phyloP scores from a whole-genome alignment of 2,797 vertebrate genomes.

The Merluccius polli region DNA sequence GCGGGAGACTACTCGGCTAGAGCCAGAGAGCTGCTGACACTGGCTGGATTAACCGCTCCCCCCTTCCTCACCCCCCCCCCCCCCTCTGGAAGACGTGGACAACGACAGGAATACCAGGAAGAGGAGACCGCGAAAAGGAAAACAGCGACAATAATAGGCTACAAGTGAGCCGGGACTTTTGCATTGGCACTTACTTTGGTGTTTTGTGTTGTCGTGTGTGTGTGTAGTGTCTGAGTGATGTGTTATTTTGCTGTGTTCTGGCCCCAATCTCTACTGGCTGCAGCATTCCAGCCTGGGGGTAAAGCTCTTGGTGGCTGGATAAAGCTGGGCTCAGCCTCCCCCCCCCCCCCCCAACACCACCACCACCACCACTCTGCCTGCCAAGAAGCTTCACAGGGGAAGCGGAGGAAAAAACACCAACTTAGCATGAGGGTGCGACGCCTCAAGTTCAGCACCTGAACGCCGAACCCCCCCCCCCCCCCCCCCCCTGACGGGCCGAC shows the following conservation, averaged over 20 bases:
- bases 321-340: background rate
- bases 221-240: background rate
- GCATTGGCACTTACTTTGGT: background rate
- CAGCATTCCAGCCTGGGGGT: constrained; percentile 17
- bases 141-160: background rate
- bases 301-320: constrained; percentile 8
- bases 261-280: constrained; percentile 11
- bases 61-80: background rate
- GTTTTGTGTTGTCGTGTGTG: background rate
- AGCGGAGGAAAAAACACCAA: background rate
- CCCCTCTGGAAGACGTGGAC: constrained; percentile 10
- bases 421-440: background rate
- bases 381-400: background rate
- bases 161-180: background rate
- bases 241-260: background rate
- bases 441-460: background rate
- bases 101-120: constrained; percentile 11
- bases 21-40: background rate
- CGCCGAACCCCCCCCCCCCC: background rate
- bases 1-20: background rate
- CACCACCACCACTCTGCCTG: background rate
- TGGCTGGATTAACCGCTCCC: constrained; percentile 32
- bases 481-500: background rate
- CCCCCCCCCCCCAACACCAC: background rate
- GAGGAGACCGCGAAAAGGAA: constrained; percentile 4